A percentile compares a stretch with the other conserved stretches of the same genome.
These are phyloP conservation scores for Apus apus DNA, from an alignment of 2,113 vertebrate species.

Conservation along the genomic window DNA sequence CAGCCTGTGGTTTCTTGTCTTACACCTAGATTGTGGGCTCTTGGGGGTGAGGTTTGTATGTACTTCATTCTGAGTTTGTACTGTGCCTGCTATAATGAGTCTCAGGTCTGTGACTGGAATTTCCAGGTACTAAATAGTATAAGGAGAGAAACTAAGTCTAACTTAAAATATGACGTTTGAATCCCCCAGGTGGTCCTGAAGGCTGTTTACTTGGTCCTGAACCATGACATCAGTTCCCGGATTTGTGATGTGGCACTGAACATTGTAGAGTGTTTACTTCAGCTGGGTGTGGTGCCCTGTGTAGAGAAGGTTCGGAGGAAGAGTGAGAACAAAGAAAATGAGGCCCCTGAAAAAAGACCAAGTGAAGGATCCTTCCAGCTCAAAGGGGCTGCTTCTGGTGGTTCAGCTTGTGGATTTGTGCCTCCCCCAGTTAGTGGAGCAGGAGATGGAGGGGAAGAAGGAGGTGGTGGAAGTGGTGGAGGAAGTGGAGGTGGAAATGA, in stretches of 20 bases:
- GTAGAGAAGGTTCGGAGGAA: conserved; percentile 87
- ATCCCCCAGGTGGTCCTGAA: conserved; percentile 87
- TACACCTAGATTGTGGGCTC: background rate
- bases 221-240: conserved; percentile 95
- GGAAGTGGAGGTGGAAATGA: conserved; percentile 75
- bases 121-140: background rate
- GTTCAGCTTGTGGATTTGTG: conserved; percentile 75
- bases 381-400: conserved; percentile 75
- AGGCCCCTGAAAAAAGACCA: conserved; percentile 78
- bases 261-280: conserved; percentile 95
- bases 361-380: conserved; percentile 85
- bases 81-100: background rate
- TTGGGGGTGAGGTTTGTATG: background rate
- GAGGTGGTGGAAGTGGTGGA: conserved; percentile 73
- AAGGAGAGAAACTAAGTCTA: background rate
- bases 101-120: background rate
- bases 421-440: conserved; percentile 63
- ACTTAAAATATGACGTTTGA: background rate
- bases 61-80: background rate
- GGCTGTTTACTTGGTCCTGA: conserved; percentile 94
- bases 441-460: conserved; percentile 78
- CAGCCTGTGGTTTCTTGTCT: background rate
- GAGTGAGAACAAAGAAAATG: conserved; percentile 92
- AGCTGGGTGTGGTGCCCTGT: conserved; percentile 92
- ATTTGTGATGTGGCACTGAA: conserved; percentile 95